phyloP scores from a whole-genome alignment of 2,797 vertebrate species.

The Crenuchus spilurus region DNA sequence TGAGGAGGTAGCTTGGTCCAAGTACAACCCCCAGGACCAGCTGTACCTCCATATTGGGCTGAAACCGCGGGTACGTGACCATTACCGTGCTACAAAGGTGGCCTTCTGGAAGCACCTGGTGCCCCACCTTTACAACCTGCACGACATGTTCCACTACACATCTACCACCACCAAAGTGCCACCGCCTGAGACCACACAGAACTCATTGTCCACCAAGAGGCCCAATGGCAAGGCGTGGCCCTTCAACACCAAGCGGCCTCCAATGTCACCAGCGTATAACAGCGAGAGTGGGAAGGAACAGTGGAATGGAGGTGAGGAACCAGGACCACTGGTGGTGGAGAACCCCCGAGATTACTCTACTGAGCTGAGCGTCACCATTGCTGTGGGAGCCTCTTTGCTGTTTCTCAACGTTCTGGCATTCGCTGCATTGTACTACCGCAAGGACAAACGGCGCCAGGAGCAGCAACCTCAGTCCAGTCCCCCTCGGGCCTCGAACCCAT shows the following conservation, averaged over 20 bases:
- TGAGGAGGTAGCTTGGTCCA: slow-evolving; percentile 98
- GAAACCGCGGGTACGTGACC: slow-evolving; percentile 95
- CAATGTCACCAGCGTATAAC: slow-evolving; percentile 93
- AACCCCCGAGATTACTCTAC: slow-evolving; percentile 97
- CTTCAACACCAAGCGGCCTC: slow-evolving; percentile 91
- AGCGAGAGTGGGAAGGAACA: slow-evolving; percentile 87
- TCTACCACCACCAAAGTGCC: slow-evolving; percentile 98
- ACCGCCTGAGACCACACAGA: slow-evolving; percentile 92
- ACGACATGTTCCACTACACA: slow-evolving; percentile 99
- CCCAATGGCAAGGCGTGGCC: slow-evolving; percentile 86
- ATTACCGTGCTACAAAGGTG: slow-evolving; percentile 98
- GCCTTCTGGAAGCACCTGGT: slow-evolving; percentile 99
- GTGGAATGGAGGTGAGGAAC: slow-evolving; percentile 86
- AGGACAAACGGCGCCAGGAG: slow-evolving; percentile 95
- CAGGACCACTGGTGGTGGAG: slow-evolving; percentile 88
- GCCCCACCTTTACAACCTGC: slow-evolving; percentile 96
- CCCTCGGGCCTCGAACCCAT: slow-evolving; percentile 75
- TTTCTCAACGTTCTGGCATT: slow-evolving; percentile 98
- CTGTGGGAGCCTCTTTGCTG: slow-evolving; percentile 93
- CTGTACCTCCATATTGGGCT: slow-evolving; percentile 96
- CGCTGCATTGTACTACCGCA: slow-evolving; percentile 96
- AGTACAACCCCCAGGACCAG: slow-evolving; percentile 97
- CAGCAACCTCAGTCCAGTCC: slow-evolving; percentile 90
- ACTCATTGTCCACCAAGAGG: slow-evolving; percentile 91
- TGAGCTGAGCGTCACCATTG: slow-evolving; percentile 96